phyloP scores from a whole-genome alignment of 2,797 vertebrate genomes.

The Tokudaia tokunoshimensis region DNA sequence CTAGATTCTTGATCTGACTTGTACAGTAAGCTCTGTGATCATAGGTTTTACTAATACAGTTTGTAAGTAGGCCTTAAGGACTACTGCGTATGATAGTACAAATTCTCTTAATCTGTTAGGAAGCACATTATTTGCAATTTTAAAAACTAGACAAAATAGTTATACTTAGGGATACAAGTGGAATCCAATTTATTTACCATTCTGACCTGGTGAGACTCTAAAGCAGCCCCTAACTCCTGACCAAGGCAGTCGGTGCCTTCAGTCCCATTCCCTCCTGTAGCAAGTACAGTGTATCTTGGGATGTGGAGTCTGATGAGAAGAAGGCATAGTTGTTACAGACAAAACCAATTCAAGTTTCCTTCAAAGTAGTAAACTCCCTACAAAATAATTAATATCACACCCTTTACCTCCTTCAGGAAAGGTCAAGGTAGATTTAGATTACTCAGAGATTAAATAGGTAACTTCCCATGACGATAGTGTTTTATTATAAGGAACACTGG shows the following conservation, averaged over 20 bases:
- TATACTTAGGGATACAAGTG: slow-evolving; percentile 71
- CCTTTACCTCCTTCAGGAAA: slow-evolving; percentile 67
- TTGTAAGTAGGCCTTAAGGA: slow-evolving; percentile 74
- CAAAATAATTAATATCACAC: slow-evolving; percentile 62
- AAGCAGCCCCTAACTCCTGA: slow-evolving; percentile 82
- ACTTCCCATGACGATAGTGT: slow-evolving; percentile 52
- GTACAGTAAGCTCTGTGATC: slow-evolving; percentile 73
- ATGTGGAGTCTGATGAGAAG: slow-evolving; percentile 82
- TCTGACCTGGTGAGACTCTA: slow-evolving; percentile 81
- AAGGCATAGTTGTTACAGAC: slow-evolving; percentile 72
- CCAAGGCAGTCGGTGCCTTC: slow-evolving; percentile 64
- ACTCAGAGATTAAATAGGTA: slow-evolving; percentile 58
- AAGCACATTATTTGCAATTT: slow-evolving; percentile 36
- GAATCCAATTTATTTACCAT: slow-evolving; percentile 82
- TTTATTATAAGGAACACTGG: slow-evolving; percentile 49
- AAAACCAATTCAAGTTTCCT: slow-evolving; percentile 78
- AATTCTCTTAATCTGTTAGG: slow-evolving; percentile 47
- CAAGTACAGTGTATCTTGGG: slow-evolving; percentile 79
- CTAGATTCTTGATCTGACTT: slow-evolving; percentile 74
- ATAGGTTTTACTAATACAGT: slow-evolving; percentile 74
- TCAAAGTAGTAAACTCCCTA: slow-evolving; percentile 79
- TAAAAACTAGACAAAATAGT: slow-evolving; percentile 63
- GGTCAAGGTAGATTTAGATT: slow-evolving; percentile 67
- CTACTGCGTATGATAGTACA: slow-evolving; percentile 75
- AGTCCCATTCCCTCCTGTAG: slow-evolving; percentile 79